Percentiles rank a stretch among this genome's conserved stretches.
Evolutionary conservation across 2,113 vertebrate genomes (phyloP).

Genomic region (Pogona vitticeps): DNA sequence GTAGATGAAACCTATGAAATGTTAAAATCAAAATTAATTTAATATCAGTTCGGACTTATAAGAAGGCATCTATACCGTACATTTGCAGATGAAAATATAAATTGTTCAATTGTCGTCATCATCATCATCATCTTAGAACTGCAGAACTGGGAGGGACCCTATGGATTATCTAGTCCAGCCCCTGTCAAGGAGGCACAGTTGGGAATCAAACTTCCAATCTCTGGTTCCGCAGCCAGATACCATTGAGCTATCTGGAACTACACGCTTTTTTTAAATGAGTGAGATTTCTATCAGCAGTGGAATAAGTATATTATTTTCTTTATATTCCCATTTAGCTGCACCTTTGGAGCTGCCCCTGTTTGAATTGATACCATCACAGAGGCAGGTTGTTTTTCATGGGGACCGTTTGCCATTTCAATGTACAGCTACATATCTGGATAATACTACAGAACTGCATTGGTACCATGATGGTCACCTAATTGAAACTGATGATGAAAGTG

Average conservation of each 20-base stretch:
- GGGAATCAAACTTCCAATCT: no score
- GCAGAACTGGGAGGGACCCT: no score
- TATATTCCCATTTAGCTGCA: constrained; percentile 73
- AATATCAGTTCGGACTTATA: no score
- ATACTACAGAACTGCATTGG: constrained; percentile 80
- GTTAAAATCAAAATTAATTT: no score
- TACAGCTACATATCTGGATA: constrained; percentile 84
- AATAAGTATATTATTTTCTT: constrained; percentile 1
- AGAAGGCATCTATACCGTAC: no score
- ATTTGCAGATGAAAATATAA: no score
- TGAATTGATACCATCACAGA: constrained; percentile 89
- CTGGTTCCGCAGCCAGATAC: no score
- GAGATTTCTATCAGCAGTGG: neutral
- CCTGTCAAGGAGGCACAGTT: no score
- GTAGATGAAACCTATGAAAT: neutral
- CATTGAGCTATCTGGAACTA: no score
- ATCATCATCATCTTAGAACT: no score
- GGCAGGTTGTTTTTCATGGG: constrained; percentile 89
- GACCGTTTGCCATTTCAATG: constrained; percentile 90
- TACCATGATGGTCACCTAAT: constrained; percentile 77
- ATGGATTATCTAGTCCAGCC: no score
- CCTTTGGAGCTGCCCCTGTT: constrained; percentile 89
- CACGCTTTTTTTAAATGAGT: neutral
- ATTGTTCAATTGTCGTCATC: no score
- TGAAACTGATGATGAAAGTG: constrained; percentile 79